phyloP scores from a whole-genome alignment of 2,797 vertebrate species.

The Pseudotriccus pelzelni region DNA sequence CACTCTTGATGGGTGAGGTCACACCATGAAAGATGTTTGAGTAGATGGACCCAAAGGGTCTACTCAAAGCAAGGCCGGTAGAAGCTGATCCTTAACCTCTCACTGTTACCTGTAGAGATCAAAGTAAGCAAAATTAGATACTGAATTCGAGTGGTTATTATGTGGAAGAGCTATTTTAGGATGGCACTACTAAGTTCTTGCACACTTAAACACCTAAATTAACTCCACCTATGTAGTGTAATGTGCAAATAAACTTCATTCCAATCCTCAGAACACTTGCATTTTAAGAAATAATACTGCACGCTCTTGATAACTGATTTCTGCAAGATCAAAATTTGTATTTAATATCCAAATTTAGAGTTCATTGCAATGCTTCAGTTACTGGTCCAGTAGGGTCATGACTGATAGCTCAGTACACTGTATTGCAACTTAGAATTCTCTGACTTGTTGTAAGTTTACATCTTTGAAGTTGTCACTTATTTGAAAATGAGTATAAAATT shows the following conservation, averaged over 20 bases:
- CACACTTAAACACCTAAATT: neutral
- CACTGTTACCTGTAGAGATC: neutral
- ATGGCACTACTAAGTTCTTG: neutral
- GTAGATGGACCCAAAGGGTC: rapidly evolving
- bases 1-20: neutral
- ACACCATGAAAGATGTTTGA: rapidly evolving
- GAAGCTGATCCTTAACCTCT: neutral
- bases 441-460: neutral
- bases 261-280: neutral
- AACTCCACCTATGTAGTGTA: neutral
- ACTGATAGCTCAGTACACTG: neutral
- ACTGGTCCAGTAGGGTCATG: neutral
- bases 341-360: neutral
- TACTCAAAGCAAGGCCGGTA: neutral
- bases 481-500: neutral
- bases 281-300: neutral
- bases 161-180: neutral
- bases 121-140: neutral
- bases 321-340: neutral
- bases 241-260: neutral
- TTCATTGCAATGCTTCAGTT: neutral
- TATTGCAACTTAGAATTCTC: neutral
- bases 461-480: neutral
- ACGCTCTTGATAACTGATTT: neutral
- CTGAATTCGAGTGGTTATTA: neutral